Evolutionary conservation across 2,797 vertebrate genomes (phyloP).

Genomic region (Enteromius viviparus): DNA sequence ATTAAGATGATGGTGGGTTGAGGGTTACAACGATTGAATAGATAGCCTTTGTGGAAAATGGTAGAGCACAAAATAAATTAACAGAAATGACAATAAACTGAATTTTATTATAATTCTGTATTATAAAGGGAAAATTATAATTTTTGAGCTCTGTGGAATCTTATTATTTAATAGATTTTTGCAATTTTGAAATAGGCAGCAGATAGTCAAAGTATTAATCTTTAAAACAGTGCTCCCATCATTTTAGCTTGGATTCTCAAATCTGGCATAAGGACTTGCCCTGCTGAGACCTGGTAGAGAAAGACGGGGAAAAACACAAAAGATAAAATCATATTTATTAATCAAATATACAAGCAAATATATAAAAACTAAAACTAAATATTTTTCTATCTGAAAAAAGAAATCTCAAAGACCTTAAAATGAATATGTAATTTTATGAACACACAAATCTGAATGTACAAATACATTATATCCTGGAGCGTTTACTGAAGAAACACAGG

Average conservation of each 20-base stretch:
- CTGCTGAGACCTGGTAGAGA: constrained; percentile 84
- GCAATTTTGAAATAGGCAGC: background rate
- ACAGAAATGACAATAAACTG: background rate
- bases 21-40: background rate
- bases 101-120: background rate
- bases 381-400: background rate
- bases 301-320: constrained; percentile 14
- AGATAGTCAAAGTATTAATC: background rate
- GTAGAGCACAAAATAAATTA: background rate
- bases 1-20: background rate
- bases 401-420: background rate
- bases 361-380: background rate
- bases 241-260: constrained; percentile 66
- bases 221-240: background rate
- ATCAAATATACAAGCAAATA: background rate
- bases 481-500: background rate
- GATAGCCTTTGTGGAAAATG: background rate
- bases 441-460: background rate
- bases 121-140: background rate
- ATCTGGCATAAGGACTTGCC: constrained; percentile 89
- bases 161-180: background rate
- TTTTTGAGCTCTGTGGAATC: background rate
- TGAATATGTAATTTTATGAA: background rate
- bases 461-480: background rate
- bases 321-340: background rate